Evolutionary conservation across 1,140 invertebrate species (phyloP), one percentile per base, ranked within the genome.

Genomic region (Bilobella aurantiaca): DNA sequence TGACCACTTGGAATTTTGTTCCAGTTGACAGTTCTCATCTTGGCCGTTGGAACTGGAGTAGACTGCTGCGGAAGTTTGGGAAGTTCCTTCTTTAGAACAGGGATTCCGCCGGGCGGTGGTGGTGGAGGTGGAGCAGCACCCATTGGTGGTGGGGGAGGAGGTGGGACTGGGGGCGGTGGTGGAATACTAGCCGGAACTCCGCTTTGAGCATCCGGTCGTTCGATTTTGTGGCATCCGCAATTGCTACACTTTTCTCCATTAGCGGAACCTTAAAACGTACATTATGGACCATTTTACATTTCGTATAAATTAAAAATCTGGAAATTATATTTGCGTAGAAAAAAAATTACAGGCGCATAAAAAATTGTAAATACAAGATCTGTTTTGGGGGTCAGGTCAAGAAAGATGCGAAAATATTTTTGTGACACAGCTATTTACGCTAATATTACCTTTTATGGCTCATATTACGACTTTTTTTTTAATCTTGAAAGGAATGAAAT

Each of bases 1-100:
- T 73, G 66, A 74, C 87, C 87, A 76, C 86, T 87, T 2, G 91
- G 89, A 73, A 95, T 93, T 77, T 93, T 93, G 75, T 89, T 91
- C 91, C 91, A 94, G 76, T 95, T 95, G 65, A 94, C 86, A 2
- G 91, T 92, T 78, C 92, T 92, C 91, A 94, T 29, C 25, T 69
- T 69, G n/a, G 87, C 84, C 77, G 89, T 89, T 2, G 92, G 91
- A 49, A 86, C 85, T 0, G 91, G 91, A 46, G 86, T 93, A 73
- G 90, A 87, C 76, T 91, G 89, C 74, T 93, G 90, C 1, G 90
- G 90, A 70, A 93, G 79, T 73, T 69, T 67, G 82, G 73, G 30
- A 12, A 73, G 8, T 62, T 62, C 31, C 25, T 56, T 23, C 14
- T 65, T 58, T 29, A 47, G 46, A 25, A 28, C 65, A n/a, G 42